Evolutionary conservation across 1,140 invertebrate species (phyloP), one percentile per base, ranked within the genome.

Genomic region (Zaprionus vittiger): DNA sequence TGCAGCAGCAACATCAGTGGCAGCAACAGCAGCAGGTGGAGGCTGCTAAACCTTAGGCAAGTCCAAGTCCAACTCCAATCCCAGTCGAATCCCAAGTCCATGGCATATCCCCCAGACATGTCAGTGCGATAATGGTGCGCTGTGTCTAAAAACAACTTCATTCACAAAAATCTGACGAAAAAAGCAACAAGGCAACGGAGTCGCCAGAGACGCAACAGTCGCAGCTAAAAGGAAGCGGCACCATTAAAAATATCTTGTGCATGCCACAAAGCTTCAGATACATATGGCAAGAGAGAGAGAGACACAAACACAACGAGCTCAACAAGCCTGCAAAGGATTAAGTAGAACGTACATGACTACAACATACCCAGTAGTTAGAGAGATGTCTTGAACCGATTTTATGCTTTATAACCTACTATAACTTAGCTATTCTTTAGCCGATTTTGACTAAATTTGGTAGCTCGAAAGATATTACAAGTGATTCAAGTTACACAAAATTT

Each of bases 181-280:
- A 66, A 73, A 79, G 34, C 38, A 37, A 66, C 26, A 44, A 44
- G 38, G 14, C 34, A 49, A 65, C 47, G 64, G 63, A 38, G 26
- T 38, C 41, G n/a, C 55, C 61, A 80, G 69, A 65, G 69, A 65
- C 67, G 72, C 69, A 77, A 73, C 62, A 52, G 63, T 65, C 41
- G 49, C 52, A 55, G 47, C 66, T 49, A 66, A 89, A 90, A 89
- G 81, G 84, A 90, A 90, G 81, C 84, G 84, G 85, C 79, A 82
- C 85, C 85, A 90, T 90, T 89, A 89, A 89, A 90, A 89, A 90
- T 89, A 89, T 87, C 84, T 87, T 84, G 83, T 89, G 85, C 71
- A 84, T 90, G 85, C 85, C 84, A 84, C 61, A 73, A 57, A 81
- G 81, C 81, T 44, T 57, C 72, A 87, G 84, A 87, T 89, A 89